These are phyloP conservation scores for Drosophila cognata DNA, from an alignment of 2,888 invertebrate genomes.

Conservation along the genomic window DNA sequence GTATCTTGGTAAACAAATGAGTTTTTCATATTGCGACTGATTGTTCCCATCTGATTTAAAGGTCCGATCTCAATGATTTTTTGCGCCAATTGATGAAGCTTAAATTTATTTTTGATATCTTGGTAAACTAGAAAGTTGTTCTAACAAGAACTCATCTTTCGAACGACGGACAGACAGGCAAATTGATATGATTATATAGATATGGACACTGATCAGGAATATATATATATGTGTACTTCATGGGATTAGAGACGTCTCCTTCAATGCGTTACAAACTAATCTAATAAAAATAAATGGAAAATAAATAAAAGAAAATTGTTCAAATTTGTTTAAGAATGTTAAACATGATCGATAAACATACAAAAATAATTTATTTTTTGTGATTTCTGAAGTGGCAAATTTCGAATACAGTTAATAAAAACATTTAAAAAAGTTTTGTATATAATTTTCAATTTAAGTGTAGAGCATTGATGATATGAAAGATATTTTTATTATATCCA, in stretches of 20 bases:
- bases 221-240: neutral
- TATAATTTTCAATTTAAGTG: neutral
- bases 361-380: too few species aligned
- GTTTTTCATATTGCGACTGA: too few species aligned
- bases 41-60: too few species aligned
- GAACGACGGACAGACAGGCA: too few species aligned
- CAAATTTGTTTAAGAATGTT: neutral
- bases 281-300: neutral
- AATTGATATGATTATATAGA: neutral
- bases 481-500: neutral
- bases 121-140: neutral
- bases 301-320: neutral
- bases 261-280: neutral
- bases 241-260: neutral
- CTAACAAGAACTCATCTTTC: neutral
- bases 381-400: too few species aligned
- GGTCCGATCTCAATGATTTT: neutral
- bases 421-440: neutral
- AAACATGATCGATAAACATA: too few species aligned
- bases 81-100: neutral
- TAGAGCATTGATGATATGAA: neutral
- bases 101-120: neutral
- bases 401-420: neutral
- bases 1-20: too few species aligned
- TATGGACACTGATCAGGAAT: neutral